Conservation (phyloP, 2,113 vertebrate genomes). For the Corydoras sp. region DNA sequence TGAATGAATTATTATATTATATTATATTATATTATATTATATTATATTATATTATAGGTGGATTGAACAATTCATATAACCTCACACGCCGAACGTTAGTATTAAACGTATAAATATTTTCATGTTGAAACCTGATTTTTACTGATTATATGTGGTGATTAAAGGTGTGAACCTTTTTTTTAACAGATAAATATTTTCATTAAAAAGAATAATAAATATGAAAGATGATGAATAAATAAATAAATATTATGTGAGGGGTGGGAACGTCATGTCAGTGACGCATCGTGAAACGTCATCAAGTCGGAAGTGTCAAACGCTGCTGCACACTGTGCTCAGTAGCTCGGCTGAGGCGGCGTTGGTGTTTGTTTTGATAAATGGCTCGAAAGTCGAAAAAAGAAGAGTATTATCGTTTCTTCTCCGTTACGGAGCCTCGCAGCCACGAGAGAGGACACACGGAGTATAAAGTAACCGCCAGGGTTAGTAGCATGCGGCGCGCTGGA, state of each 20-base stretch:
- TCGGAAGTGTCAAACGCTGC: conserved; percentile 51
- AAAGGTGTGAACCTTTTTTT: too few relatives aligned
- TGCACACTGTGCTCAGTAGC: too few relatives aligned
- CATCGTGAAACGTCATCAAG: conserved; percentile 38
- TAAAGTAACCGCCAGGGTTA: conserved; percentile 81
- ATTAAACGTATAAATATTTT: too few relatives aligned
- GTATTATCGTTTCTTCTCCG: conserved; percentile 73
- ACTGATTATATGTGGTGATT: too few relatives aligned
- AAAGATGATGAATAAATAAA: not conserved
- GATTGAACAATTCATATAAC: too few relatives aligned
- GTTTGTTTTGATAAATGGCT: conserved; percentile 63
- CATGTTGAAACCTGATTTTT: too few relatives aligned
- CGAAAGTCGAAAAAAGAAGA: conserved; percentile 77
- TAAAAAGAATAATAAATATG: too few relatives aligned
- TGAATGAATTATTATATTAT: too few relatives aligned
- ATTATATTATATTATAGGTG: too few relatives aligned
- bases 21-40: too few relatives aligned
- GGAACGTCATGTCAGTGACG: not conserved
- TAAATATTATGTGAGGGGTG: not conserved
- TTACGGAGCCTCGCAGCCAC: conserved; percentile 76
- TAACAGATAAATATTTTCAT: too few relatives aligned
- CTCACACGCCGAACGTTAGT: too few relatives aligned
- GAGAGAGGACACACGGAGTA: conserved; percentile 88
- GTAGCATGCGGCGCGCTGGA: conserved; percentile 33
- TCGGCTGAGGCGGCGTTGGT: not conserved